Conservation (phyloP, 2,888 invertebrate genomes). For the Drosophila pegasa region DNA sequence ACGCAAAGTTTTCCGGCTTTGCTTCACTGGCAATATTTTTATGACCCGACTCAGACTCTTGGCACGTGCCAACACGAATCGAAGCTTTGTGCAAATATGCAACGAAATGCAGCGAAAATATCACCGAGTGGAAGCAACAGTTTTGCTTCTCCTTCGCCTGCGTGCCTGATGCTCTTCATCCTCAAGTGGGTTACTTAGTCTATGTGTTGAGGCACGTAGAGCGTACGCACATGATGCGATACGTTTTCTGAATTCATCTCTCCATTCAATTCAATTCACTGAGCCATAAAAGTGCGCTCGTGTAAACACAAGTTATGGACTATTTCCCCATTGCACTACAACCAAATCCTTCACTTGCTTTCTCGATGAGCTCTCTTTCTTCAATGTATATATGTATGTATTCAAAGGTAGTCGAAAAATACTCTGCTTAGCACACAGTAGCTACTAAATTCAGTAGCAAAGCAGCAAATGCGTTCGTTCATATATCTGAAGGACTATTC, state of each 20-base stretch:
- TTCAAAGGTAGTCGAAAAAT: background rate
- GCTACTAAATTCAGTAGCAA: slow-evolving; percentile 60
- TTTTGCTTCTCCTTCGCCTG: slow-evolving; percentile 13
- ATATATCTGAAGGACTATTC: slow-evolving; percentile 37
- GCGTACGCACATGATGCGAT: slow-evolving; percentile 51
- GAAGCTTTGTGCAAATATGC: slow-evolving; percentile 34
- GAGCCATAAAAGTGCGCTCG: slow-evolving; percentile 33
- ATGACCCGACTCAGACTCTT: slow-evolving; percentile 21
- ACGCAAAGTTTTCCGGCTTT: slow-evolving; percentile 35
- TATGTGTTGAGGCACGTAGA: slow-evolving; percentile 55
- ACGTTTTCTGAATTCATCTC: slow-evolving; percentile 35
- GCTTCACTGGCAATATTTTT: slow-evolving; percentile 38
- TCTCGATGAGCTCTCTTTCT: slow-evolving; percentile 3
- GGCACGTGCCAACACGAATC: slow-evolving; percentile 32
- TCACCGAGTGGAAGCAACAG: slow-evolving; percentile 42
- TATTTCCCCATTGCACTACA: slow-evolving; percentile 29
- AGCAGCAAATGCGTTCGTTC: slow-evolving; percentile 44
- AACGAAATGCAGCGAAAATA: slow-evolving; percentile 38
- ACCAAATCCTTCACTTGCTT: slow-evolving; percentile 42
- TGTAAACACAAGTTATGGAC: slow-evolving; percentile 57
- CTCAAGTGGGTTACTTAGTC: slow-evolving; percentile 1
- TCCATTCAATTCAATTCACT: slow-evolving; percentile 46
- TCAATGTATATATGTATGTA: background rate
- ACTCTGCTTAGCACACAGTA: slow-evolving; percentile 12
- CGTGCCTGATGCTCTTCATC: slow-evolving; percentile 10